Evolutionary conservation across 2,797 vertebrate genomes (phyloP).

Genomic region (Eleutherodactylus coqui): DNA sequence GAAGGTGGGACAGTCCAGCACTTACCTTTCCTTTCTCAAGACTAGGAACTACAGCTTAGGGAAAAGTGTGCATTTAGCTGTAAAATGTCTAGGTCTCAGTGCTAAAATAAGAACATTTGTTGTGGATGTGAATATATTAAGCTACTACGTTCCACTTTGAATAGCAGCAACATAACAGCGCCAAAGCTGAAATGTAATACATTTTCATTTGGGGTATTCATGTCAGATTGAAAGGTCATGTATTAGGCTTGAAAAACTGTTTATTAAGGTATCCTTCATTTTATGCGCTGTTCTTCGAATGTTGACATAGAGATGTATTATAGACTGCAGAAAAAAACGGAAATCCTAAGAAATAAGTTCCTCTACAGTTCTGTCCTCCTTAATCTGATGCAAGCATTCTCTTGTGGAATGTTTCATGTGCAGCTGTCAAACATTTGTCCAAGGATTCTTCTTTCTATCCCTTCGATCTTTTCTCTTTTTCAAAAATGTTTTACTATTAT

Average conservation of each 20-base stretch:
- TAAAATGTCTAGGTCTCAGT: background rate
- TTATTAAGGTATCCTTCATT: constrained; percentile 13
- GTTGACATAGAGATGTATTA: background rate
- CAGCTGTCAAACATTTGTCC: constrained; percentile 22
- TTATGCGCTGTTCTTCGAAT: background rate
- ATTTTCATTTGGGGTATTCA: background rate
- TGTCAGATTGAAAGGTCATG: constrained; percentile 3
- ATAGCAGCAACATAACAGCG: background rate
- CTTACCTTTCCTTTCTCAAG: background rate
- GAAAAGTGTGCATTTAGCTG: background rate
- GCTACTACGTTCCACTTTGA: background rate
- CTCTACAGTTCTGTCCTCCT: background rate
- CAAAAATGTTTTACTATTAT: background rate
- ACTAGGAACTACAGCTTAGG: background rate
- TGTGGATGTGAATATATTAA: background rate
- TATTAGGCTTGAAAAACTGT: background rate
- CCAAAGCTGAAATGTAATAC: background rate
- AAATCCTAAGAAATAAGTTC: background rate
- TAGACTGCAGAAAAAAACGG: constrained; percentile 8
- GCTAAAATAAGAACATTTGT: background rate
- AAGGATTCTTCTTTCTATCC: background rate
- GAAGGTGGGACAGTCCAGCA: background rate
- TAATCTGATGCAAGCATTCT: constrained; percentile 9
- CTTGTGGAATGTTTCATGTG: background rate
- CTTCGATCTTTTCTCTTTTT: background rate